phyloP scores from a whole-genome alignment of 2,113 vertebrate genomes.

The Irena cyanogastra region DNA sequence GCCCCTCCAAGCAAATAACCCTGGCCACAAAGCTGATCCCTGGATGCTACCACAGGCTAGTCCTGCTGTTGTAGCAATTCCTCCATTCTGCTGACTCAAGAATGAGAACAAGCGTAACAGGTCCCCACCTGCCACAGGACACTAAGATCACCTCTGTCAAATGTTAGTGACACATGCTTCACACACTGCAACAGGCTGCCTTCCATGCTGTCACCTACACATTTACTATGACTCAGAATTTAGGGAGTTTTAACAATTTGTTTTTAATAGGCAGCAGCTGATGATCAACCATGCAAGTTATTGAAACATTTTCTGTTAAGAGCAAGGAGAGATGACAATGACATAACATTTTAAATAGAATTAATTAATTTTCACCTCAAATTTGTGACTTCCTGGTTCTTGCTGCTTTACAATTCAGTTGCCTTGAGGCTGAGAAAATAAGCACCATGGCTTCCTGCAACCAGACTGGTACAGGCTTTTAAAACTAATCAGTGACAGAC shows the following conservation, averaged over 20 bases:
- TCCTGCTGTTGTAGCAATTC: background rate
- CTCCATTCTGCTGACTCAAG: background rate
- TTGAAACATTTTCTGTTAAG: background rate
- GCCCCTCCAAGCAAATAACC: background rate
- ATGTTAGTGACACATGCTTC: background rate
- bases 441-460: background rate
- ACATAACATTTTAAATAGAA: background rate
- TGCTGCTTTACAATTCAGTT: background rate
- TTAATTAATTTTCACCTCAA: background rate
- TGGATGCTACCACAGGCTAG: background rate
- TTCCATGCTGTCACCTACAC: background rate
- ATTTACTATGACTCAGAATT: constrained; percentile 18
- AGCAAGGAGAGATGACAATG: background rate
- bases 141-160: background rate
- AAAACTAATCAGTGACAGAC: background rate
- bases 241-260: background rate
- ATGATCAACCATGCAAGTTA: background rate
- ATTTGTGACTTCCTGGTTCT: background rate
- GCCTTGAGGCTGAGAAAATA: background rate
- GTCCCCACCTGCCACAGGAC: background rate
- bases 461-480: background rate
- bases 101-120: background rate
- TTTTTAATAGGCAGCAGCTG: constrained; percentile 6
- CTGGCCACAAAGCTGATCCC: background rate
- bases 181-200: background rate